These are phyloP conservation scores for Artibeus lituratus DNA, from an alignment of 2,797 vertebrate genomes.

Conservation along the genomic window DNA sequence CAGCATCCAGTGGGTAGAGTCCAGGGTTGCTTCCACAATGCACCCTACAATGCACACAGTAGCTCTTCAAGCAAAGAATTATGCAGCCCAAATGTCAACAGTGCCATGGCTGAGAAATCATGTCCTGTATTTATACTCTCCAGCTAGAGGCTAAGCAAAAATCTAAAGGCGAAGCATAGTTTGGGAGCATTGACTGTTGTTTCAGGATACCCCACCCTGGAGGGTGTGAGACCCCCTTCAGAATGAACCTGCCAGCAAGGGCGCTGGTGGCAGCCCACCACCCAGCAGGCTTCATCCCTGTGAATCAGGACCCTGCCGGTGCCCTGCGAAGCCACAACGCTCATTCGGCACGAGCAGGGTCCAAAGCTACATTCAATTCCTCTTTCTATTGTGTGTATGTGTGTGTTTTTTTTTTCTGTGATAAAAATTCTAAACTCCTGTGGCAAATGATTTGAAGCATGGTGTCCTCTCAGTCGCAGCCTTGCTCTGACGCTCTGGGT, in stretches of 20 bases:
- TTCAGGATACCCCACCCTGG: not conserved
- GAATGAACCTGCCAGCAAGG: not conserved
- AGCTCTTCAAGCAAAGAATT: not conserved
- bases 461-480: not conserved
- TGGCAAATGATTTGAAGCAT: not conserved
- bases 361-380: not conserved
- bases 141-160: not conserved
- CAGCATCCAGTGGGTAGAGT: not conserved
- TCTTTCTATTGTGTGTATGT: not conserved
- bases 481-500: not conserved
- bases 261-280: not conserved
- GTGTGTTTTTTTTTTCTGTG: not conserved
- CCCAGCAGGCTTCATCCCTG: not conserved
- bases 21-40: not conserved
- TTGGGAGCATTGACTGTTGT: not conserved
- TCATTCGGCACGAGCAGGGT: not conserved
- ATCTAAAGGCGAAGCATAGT: not conserved
- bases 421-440: not conserved
- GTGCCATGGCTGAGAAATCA: not conserved
- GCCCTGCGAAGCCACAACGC: not conserved
- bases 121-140: not conserved
- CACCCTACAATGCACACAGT: rapidly evolving
- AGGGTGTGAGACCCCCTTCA: not conserved
- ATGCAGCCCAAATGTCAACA: not conserved
- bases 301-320: not conserved